Conservation (phyloP, 2,888 invertebrate genomes). For the Drosophila setosimentum region DNA sequence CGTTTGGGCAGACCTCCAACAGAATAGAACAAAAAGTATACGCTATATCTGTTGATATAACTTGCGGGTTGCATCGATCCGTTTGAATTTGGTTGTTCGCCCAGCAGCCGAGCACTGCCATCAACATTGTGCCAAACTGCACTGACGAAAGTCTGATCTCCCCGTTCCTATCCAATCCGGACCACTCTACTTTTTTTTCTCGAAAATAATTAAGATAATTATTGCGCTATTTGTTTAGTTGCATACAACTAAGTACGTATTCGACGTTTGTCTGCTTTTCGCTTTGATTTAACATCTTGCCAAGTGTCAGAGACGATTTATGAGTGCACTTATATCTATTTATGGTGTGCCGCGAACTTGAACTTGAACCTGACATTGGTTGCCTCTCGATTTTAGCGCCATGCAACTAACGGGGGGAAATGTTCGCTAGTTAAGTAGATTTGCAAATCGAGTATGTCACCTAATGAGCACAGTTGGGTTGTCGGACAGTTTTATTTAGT, state of each 20-base stretch:
- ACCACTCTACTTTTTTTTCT: not conserved
- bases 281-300: slow-evolving; percentile 41
- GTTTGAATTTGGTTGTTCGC: slow-evolving; percentile 64
- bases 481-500: slow-evolving; percentile 17
- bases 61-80: slow-evolving; percentile 55
- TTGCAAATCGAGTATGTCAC: not conserved
- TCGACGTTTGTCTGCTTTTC: slow-evolving; percentile 25
- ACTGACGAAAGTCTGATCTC: slow-evolving; percentile 27
- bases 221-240: slow-evolving; percentile 49
- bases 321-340: slow-evolving; percentile 42
- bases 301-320: slow-evolving; percentile 53
- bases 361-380: slow-evolving; percentile 72
- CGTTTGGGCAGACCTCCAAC: slow-evolving; percentile 68
- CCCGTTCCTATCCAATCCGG: not conserved
- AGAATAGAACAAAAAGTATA: slow-evolving; percentile 57
- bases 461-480: slow-evolving; percentile 3
- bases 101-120: slow-evolving; percentile 16
- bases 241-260: slow-evolving; percentile 1
- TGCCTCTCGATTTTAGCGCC: slow-evolving; percentile 13
- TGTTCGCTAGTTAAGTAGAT: not conserved
- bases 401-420: not conserved
- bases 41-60: slow-evolving; percentile 25
- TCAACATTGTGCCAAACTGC: slow-evolving; percentile 39
- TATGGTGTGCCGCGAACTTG: slow-evolving; percentile 34
- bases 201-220: slow-evolving; percentile 70